Base-by-base conservation (phyloP, 1,140 invertebrate species). In the Heliconius eleuchia region DNA sequence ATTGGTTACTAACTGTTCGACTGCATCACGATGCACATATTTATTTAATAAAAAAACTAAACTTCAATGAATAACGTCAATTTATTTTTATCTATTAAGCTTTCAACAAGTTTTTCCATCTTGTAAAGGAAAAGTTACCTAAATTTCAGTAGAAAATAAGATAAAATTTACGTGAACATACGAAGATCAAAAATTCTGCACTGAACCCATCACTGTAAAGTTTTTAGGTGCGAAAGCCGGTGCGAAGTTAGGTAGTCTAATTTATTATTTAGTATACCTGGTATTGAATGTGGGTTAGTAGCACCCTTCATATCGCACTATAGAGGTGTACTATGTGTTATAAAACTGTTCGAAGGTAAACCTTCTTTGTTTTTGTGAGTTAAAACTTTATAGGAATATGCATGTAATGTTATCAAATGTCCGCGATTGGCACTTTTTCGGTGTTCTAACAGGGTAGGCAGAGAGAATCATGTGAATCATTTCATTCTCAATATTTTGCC, bases 221-320 rank as follows among this genome's bases (percentile, higher is more conserved):
- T 91, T 87, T 88, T 88, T 86, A 86, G 87, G 83, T 82, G 87
- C 85, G 84, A 88, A 84, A 89, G 85, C 86, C 84, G 86, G 88
- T 87, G 88, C 82, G 86, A 92, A 92, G 89, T 92, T 92, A 87
- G 89, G 85, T 88, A 87, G 86, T 88, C 90, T 89, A 88, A 92
- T 93, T 90, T 92, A 92, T 92, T 93, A 93, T 92, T 93, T 87
- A 93, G 83, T 70, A 91, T 89, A 86, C 86, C 84, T 84, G 80
- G 71, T 80, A 74, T 78, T 81, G 46, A 66, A 66, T 66, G 60
- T 66, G 77, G 60, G 60, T 66, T 66, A 66, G 23, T 66, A 11
- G 60, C 16, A 52, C 23, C 9, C 60, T 66, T 11, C 30, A 66
- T 66, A 66, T 66, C 13, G 60, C 11, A 30, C 60, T 66, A 13